Evolutionary conservation across 2,888 invertebrate genomes (phyloP).

Genomic region (Apotomis betuletana): DNA sequence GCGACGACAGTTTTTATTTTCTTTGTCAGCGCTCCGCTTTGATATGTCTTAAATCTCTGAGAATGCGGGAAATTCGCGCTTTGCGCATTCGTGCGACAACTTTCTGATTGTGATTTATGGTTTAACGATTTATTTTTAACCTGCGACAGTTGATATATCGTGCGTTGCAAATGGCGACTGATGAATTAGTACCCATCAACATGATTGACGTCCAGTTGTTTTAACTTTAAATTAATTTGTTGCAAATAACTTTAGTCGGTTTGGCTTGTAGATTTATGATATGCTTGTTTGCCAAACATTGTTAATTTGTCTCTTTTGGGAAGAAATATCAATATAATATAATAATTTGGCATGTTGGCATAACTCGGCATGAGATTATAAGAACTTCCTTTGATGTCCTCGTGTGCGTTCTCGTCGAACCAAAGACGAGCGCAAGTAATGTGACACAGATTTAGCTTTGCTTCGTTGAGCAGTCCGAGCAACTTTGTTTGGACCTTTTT

Average conservation of each 20-base stretch:
- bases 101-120: not conserved
- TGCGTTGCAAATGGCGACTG: not conserved
- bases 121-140: slow-evolving; percentile 12
- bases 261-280: slow-evolving; percentile 1
- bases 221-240: not conserved
- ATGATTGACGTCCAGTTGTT: not conserved
- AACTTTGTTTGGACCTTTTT: too few relatives aligned
- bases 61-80: slow-evolving; percentile 23
- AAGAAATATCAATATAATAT: not conserved
- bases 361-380: slow-evolving; percentile 17
- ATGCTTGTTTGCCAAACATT: slow-evolving; percentile 24
- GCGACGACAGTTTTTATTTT: slow-evolving; percentile 39
- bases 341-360: slow-evolving; percentile 5
- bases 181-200: not conserved
- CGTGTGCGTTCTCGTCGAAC: not conserved
- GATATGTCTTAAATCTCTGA: slow-evolving; percentile 37
- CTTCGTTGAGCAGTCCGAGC: not conserved
- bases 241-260: not conserved
- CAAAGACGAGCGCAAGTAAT: not conserved
- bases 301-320: slow-evolving; percentile 3
- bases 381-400: slow-evolving; percentile 25
- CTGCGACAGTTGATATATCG: not conserved
- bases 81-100: slow-evolving; percentile 7
- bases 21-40: slow-evolving; percentile 41
- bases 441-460: not conserved